A percentile compares a stretch with the other conserved stretches of the same genome.
Evolutionary conservation across 1,140 invertebrate species (phyloP).

Genomic region (Phocides pigmalion): DNA sequence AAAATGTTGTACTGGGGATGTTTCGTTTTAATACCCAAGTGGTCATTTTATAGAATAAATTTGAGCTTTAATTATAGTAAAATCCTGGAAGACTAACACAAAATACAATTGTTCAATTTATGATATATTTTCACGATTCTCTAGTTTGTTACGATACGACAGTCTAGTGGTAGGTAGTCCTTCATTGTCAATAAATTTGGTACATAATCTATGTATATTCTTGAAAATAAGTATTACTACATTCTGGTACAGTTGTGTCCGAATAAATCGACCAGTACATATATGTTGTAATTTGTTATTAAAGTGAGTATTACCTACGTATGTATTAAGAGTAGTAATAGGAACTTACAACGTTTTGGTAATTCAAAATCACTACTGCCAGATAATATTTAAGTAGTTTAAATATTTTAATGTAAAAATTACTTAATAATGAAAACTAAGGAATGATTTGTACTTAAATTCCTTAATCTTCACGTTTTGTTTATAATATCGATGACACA

Average conservation of each 20-base stretch:
- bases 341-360: conserved; percentile 42
- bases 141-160: conserved; percentile 46
- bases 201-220: conserved; percentile 61
- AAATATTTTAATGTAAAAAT: conserved; percentile 74
- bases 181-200: conserved; percentile 59
- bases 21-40: conserved; percentile 54
- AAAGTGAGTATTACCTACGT: conserved; percentile 59
- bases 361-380: conserved; percentile 70
- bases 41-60: conserved; percentile 63
- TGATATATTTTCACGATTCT: conserved; percentile 46
- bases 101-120: conserved; percentile 46
- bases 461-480: conserved; percentile 44
- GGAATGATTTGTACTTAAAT: conserved; percentile 70
- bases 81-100: conserved; percentile 62
- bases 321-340: conserved; percentile 68
- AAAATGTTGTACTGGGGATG: conserved; percentile 41
- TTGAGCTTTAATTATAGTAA: conserved; percentile 81
- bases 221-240: conserved; percentile 49
- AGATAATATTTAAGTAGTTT: conserved; percentile 74
- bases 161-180: conserved; percentile 48
- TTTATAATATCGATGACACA: conserved; percentile 20
- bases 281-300: conserved; percentile 71
- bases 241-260: conserved; percentile 58
- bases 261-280: conserved; percentile 59
- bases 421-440: conserved; percentile 58